Evolutionary conservation across 1,140 invertebrate genomes (phyloP), one percentile per base, ranked within the genome.

Genomic region (Pseudomyrmex cubaensis): DNA sequence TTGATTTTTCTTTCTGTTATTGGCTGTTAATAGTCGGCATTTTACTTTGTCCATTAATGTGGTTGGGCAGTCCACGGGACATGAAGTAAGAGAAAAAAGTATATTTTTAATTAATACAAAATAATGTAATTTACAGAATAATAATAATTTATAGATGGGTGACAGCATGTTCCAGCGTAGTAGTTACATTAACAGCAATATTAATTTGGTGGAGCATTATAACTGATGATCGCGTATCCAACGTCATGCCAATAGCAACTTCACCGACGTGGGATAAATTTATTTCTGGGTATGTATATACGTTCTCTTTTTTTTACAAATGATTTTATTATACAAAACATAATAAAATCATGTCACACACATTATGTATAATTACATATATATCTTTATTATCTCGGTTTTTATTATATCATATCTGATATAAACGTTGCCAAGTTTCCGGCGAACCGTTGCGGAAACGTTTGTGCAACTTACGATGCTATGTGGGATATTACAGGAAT

Each of bases 41-140:
- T 2, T 88, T 96, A 66, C 93, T 97, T 8, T 97, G 97, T 86
- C 97, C 97, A 1, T 92, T 97, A 59, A 96, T 97, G 95, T 97
- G 97, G 97, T 93, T 97, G n/a, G 97, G 97, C 62, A 97, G 97
- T 87, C 97, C 97, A 0, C 97, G 97, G 92, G 96, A 97, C 90
- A 97, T 97, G 96, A 97, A 97, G 97, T 97, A 94, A 95, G 90
- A 59, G 15, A 13, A 54, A 78, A 17, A 35, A 35, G 35, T 35
- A 5, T 54, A 15, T 50, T 62, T 57, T 1, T 12, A 52, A 56
- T 50, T 15, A 61, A 35, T 20, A 35, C 50, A 82, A 82, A 35
- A 35, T 35, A 17, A 22, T 46, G 48, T 48, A 2, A 76, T 77
- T 77, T 75, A 56, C 1, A 5, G 0, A 22, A 52, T 44, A 12